These are phyloP conservation scores for Telenomus remus DNA, from an alignment of 1,140 invertebrate species.

Conservation along the genomic window DNA sequence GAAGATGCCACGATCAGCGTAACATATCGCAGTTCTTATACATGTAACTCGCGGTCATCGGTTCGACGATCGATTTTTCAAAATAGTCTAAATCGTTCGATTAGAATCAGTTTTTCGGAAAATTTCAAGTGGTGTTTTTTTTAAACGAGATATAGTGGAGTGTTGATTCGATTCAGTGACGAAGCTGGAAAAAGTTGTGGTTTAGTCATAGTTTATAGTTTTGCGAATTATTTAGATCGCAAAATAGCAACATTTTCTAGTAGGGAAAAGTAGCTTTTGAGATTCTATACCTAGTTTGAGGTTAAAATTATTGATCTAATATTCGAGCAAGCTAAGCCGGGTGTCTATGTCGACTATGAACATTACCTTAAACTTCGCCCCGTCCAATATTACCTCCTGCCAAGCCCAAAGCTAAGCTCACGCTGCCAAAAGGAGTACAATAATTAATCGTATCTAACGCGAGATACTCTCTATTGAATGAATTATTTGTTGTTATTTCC, in stretches of 20 bases:
- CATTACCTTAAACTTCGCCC: constrained; percentile 71
- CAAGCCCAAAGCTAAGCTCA: constrained; percentile 70
- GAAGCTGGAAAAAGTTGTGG: not conserved
- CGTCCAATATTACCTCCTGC: constrained; percentile 64
- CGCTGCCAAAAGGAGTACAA: constrained; percentile 68
- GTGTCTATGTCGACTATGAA: constrained; percentile 67
- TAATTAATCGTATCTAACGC: constrained; percentile 72
- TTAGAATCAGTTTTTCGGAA: too few species aligned
- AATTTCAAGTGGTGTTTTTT: too few species aligned
- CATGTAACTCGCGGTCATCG: too few species aligned
- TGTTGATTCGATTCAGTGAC: not conserved
- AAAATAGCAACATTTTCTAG: constrained; percentile 61
- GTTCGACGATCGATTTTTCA: not conserved
- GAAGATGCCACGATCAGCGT: constrained; percentile 64
- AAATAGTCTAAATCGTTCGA: too few species aligned
- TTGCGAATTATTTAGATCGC: not conserved
- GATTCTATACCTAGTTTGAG: constrained; percentile 64
- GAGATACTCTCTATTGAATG: constrained; percentile 64
- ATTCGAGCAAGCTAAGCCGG: constrained; percentile 72
- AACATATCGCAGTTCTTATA: constrained; percentile 51
- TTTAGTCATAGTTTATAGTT: not conserved
- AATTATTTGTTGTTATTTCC: constrained; percentile 52
- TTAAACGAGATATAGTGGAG: too few species aligned
- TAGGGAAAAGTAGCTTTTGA: constrained; percentile 52
- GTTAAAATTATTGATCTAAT: constrained; percentile 76